Evolutionary conservation across 2,113 vertebrate genomes (phyloP).

Genomic region (Ceyx cyanopectus): DNA sequence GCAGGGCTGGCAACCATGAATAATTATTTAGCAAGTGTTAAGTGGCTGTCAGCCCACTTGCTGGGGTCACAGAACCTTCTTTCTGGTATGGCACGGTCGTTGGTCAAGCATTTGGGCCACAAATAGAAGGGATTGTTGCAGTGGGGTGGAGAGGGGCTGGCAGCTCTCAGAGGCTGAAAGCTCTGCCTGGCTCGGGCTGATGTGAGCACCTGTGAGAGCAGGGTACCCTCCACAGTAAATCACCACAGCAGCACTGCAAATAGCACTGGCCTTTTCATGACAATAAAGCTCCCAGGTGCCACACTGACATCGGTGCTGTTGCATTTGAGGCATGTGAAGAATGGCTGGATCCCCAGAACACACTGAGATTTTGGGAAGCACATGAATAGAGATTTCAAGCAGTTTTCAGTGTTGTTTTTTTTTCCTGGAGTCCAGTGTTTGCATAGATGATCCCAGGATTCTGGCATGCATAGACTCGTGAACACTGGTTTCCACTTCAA

Average conservation of each 20-base stretch:
- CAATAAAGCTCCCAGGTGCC: background rate
- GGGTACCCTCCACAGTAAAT: conserved; percentile 14
- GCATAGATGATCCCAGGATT: conserved; percentile 19
- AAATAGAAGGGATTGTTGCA: conserved; percentile 24
- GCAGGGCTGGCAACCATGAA: background rate
- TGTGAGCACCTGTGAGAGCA: conserved; percentile 25
- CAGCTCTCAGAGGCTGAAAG: background rate
- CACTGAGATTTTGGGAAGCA: background rate
- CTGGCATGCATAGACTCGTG: background rate
- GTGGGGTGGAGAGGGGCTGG: background rate
- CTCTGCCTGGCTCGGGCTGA: background rate
- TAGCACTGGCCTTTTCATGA: background rate
- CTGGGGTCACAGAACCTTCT: background rate
- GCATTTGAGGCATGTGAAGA: background rate
- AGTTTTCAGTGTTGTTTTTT: background rate
- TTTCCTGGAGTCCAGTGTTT: background rate
- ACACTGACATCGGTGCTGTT: background rate
- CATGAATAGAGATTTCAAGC: conserved; percentile 2
- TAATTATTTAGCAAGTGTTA: conserved; percentile 22
- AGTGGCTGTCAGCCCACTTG: conserved; percentile 18
- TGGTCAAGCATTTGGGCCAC: conserved; percentile 4
- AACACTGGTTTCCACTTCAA: background rate
- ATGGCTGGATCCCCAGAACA: background rate
- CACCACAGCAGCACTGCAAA: background rate
- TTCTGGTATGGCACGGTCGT: background rate